Conservation (phyloP, 1,140 invertebrate genomes). For the Drosophila oshimai region DNA sequence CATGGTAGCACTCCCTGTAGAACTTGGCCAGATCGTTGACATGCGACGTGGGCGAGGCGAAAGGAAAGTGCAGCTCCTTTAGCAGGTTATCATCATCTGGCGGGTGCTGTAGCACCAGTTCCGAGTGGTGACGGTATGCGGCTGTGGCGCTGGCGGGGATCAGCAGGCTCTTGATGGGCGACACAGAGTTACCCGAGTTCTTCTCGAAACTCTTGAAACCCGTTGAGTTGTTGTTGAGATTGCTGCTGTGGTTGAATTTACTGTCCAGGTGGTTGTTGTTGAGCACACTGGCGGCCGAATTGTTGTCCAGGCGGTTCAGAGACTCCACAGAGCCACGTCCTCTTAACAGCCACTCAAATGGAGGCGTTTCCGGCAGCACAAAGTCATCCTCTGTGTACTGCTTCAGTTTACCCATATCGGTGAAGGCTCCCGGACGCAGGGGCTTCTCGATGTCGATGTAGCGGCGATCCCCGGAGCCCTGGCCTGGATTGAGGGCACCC, state of each 20-base stretch:
- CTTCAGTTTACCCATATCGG: slow-evolving; percentile 82
- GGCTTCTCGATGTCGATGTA: slow-evolving; percentile 85
- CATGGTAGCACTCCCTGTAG: slow-evolving; percentile 90
- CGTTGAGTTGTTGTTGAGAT: slow-evolving; percentile 63
- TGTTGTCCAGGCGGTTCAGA: slow-evolving; percentile 67
- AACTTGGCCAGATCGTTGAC: slow-evolving; percentile 88
- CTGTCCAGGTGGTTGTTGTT: slow-evolving; percentile 49
- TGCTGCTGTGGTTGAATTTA: slow-evolving; percentile 24
- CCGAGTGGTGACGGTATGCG: slow-evolving; percentile 54
- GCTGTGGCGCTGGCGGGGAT: slow-evolving; percentile 59
- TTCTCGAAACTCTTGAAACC: slow-evolving; percentile 79
- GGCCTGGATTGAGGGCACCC: not conserved
- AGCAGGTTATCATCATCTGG: slow-evolving; percentile 72
- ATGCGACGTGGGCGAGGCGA: slow-evolving; percentile 84
- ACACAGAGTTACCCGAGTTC: slow-evolving; percentile 41
- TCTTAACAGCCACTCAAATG: slow-evolving; percentile 86
- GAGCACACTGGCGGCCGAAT: slow-evolving; percentile 20
- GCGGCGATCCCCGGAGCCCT: slow-evolving; percentile 45
- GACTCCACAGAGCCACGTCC: slow-evolving; percentile 73
- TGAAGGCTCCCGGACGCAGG: slow-evolving; percentile 89
- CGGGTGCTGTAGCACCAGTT: slow-evolving; percentile 37
- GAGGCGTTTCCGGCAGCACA: slow-evolving; percentile 86
- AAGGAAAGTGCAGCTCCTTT: slow-evolving; percentile 84
- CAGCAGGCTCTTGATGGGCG: slow-evolving; percentile 71
- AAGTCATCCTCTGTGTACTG: slow-evolving; percentile 85